Base-by-base conservation (phyloP, 2,113 vertebrate species). In the Phocoena phocoena region DNA sequence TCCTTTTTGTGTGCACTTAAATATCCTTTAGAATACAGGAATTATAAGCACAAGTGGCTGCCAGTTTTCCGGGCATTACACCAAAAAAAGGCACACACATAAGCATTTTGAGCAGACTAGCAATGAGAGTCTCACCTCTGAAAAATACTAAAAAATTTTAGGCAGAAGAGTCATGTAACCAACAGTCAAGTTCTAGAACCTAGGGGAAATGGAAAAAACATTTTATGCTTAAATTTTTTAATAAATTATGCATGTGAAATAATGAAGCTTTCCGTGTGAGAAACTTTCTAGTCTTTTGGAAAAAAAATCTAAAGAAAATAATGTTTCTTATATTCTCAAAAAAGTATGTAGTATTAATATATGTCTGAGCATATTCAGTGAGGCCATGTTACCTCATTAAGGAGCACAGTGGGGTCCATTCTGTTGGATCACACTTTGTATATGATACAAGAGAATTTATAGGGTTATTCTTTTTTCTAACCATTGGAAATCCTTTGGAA, bases 1-100 rank as follows among this genome's bases (percentile, higher is more conserved):
- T 97, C 98, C 71, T 96, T 97, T 98, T 74, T 60, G 73, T 98
- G 97, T 98, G 94, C 60, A 60, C 88, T 91, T 98, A 97, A 96
- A 90, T 97, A 90, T 80, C 88, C 91, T 83, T 44, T 89, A 71
- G 95, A 97, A 26, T 58, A 31, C 14, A 70, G 94, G 89, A 97
- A 96, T 83, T 21, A 96, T 93, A 98, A 97, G n/a, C 80, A 96
- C 95, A 97, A 82, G 91, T 0, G 4, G 53, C 90, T 97, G 96
- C 71, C 94, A 97, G 9, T 15, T 96, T 93, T 91, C 93, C 65
- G 92, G 96, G 94, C 96, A 58, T 97, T 95, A 84, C 65, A 83
- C 63, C 81, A 15, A 60, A 60, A 68, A 68, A 47, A 76, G 17
- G 31, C 71, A 73, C 76, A 95, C 81, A 95, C 25, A 38, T 14